Percentiles rank a stretch among this genome's conserved stretches.
These are phyloP conservation scores for Labia minor DNA, from an alignment of 2,888 invertebrate genomes.

Conservation along the genomic window DNA sequence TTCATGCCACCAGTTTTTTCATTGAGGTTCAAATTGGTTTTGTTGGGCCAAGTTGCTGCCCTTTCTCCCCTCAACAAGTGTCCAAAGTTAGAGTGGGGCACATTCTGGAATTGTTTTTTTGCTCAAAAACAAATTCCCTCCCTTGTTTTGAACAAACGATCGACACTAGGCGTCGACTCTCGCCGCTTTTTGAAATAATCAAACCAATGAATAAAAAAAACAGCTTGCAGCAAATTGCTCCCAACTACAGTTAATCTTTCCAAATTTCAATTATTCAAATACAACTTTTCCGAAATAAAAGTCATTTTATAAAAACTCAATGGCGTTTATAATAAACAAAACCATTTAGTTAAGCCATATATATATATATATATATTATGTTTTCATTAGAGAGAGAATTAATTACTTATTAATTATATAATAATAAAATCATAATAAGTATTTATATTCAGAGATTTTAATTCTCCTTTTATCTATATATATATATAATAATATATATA, in stretches of 20 bases:
- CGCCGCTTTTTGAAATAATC: slow-evolving; percentile 5
- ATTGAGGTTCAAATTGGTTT: slow-evolving; percentile 13
- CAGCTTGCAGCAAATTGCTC: neutral
- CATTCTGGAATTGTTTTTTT: neutral
- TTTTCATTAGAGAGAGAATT: no score
- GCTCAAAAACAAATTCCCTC: neutral
- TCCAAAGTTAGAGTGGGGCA: slow-evolving; percentile 1
- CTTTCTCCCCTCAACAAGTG: neutral
- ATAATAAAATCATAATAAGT: no score
- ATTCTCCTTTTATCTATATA: no score
- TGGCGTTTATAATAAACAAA: no score
- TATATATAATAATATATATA: no score
- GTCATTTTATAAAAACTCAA: no score
- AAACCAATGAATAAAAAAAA: slow-evolving; percentile 1
- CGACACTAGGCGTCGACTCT: neutral
- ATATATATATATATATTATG: no score
- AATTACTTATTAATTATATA: no score
- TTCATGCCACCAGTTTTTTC: neutral
- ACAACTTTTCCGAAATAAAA: no score
- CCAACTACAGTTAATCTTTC: neutral
- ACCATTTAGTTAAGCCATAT: no score
- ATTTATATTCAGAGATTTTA: no score
- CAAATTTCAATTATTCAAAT: neutral
- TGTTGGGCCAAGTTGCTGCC: slow-evolving; percentile 13
- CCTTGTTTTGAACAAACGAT: slow-evolving; percentile 2